Evolutionary conservation across 2,797 vertebrate species (phyloP), one percentile per base, ranked within the genome.

Genomic region (Pelodytes ibericus): DNA sequence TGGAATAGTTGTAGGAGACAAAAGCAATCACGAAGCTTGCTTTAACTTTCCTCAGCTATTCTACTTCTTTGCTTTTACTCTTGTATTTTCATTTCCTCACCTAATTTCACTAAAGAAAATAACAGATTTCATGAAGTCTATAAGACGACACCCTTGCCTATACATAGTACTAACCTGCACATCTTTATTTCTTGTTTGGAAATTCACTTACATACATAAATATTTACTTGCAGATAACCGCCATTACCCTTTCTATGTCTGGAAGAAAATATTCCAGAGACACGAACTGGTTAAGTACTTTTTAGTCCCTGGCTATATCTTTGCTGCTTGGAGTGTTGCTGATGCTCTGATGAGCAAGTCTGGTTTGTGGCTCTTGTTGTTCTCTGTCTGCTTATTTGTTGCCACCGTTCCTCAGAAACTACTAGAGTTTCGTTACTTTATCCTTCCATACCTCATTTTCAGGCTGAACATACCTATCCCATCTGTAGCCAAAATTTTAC

Each of bases 391-490:
- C 84, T 83, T 98, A 24, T 31, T 89, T 77, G 86, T 87, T 1
- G 88, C 91, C 67, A 96, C 89, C 0, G 90, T 99, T 67, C 97
- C 98, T 71, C 98, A 99, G 83, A 96, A 95, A 84, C 88, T 99
- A 22, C 83, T 99, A 60, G 98, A 99, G 87, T 99, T 99, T 75
- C 92, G 97, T 80, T 99, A 99, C 83, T 99, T 98, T 81, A 96
- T 99, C 80, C 79, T 98, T 58, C 97, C 98, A 0, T 99, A 97
- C 81, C 82, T 99, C 83, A 91, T 99, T 81, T 99, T 96, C 82
- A 94, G 95, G 22, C 83, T 99, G 31, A 95, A 99, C 86, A 87
- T 95, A 86, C 94, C 96, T 0, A 83, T 96, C 39, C 90, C 94
- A 0, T 88, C 96, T 16, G 64, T 93, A 0, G 84, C 87, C 33